Evolutionary conservation across 2,113 vertebrate species (phyloP).

Genomic region (Oryzias celebensis): DNA sequence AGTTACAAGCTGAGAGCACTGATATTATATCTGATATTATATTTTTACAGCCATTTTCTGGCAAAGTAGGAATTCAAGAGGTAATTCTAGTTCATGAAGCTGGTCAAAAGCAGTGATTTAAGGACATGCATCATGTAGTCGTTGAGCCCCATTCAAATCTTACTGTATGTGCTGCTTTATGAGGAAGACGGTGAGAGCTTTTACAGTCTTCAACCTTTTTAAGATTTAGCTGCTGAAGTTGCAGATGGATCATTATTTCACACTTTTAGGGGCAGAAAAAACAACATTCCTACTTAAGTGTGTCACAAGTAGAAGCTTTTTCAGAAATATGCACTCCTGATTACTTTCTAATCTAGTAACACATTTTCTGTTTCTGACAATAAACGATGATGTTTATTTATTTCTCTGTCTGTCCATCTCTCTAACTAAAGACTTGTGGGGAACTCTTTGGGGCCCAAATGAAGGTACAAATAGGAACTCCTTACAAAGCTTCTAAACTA

Average conservation of each 20-base stretch:
- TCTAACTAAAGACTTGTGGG: too few relatives aligned
- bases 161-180: not conserved
- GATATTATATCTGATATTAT: not conserved
- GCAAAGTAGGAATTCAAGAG: constrained; percentile 12
- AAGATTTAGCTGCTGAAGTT: not conserved
- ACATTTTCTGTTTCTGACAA: too few relatives aligned
- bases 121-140: constrained; percentile 7
- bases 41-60: constrained; percentile 9
- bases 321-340: too few relatives aligned
- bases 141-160: not conserved
- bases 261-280: not conserved
- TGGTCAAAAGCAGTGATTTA: constrained; percentile 10
- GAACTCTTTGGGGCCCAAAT: too few relatives aligned
- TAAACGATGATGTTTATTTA: too few relatives aligned
- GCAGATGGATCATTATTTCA: not conserved
- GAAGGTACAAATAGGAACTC: too few relatives aligned
- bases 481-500: too few relatives aligned
- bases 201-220: not conserved
- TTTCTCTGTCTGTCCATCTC: too few relatives aligned
- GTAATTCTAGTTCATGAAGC: constrained; percentile 11
- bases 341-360: too few relatives aligned
- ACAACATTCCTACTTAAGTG: too few relatives aligned
- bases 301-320: too few relatives aligned
- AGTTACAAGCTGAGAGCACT: constrained; percentile 17
- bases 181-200: not conserved